Evolutionary conservation across 1,140 invertebrate genomes (phyloP).

Genomic region (Chrysoperla carnea): DNA sequence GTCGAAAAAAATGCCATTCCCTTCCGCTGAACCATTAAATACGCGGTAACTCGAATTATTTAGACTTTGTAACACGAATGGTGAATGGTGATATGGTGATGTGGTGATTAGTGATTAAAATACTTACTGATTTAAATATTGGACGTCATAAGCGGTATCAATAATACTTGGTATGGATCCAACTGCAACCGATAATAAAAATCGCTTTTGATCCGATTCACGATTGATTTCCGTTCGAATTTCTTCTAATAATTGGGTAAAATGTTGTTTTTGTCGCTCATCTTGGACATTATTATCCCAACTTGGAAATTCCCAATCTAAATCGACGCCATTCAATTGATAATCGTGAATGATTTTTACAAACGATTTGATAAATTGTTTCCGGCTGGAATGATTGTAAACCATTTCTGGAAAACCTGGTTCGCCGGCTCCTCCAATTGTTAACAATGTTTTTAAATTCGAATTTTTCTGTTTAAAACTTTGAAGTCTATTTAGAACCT

Average conservation of each 20-base stretch:
- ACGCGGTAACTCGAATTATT: no score
- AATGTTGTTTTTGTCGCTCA: conserved; percentile 44
- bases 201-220: conserved; percentile 26
- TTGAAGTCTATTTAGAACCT: conserved; percentile 31
- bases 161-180: conserved; percentile 55
- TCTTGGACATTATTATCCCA: conserved; percentile 23
- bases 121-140: conserved; percentile 49
- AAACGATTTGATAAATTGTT: conserved; percentile 49
- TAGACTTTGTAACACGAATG: no score
- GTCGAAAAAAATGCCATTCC: no score
- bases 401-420: conserved; percentile 53
- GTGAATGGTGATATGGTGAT: neutral
- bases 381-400: conserved; percentile 40
- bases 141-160: conserved; percentile 55
- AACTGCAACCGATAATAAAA: conserved; percentile 55
- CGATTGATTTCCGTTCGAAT: conserved; percentile 41
- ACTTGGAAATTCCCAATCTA: conserved; percentile 79
- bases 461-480: conserved; percentile 43
- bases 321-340: conserved; percentile 59
- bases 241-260: conserved; percentile 50
- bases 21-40: no score
- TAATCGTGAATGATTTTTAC: conserved; percentile 38
- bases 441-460: conserved; percentile 57
- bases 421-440: conserved; percentile 48
- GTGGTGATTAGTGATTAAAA: neutral